Evolutionary conservation across 92 coral and sea anemone genomes (phyloP).

Genomic region (Umimayanthus chanpuru): DNA sequence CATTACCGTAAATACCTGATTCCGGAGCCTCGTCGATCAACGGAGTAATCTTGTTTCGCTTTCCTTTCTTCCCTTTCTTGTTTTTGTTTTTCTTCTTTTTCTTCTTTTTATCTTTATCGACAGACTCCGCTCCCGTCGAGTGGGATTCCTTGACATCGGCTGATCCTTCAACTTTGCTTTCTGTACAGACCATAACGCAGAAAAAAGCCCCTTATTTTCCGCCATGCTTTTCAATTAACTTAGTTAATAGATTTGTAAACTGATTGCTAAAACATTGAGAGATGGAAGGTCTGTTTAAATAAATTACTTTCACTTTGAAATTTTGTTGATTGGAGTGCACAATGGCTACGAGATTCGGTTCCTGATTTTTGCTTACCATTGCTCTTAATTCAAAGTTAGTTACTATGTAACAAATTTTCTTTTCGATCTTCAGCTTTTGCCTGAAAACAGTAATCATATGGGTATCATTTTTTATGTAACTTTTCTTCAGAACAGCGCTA

Average conservation of each 20-base stretch:
- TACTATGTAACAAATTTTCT: too few species aligned
- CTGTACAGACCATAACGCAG: not conserved
- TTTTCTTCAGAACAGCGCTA: too few species aligned
- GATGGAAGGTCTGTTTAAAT: too few species aligned
- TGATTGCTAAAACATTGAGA: not conserved
- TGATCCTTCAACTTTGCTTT: not conserved
- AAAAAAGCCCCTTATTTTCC: not conserved
- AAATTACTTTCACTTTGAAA: too few species aligned
- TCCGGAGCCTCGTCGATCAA: not conserved
- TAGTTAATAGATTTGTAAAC: not conserved
- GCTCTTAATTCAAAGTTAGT: too few species aligned
- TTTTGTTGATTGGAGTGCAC: too few species aligned
- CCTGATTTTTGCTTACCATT: too few species aligned
- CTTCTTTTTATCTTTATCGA: not conserved
- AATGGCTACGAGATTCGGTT: too few species aligned
- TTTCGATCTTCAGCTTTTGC: too few species aligned
- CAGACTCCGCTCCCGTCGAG: not conserved
- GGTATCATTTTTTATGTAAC: too few species aligned
- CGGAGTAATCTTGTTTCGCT: not conserved
- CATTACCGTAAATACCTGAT: not conserved
- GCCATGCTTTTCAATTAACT: not conserved
- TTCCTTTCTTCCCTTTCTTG: not conserved
- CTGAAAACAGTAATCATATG: too few species aligned
- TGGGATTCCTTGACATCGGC: not conserved
- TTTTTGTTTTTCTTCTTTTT: slow-evolving; percentile 11